A percentile compares a stretch with the other conserved stretches of the same genome.
Evolutionary conservation across 2,797 vertebrate species (phyloP).

Genomic region (Rhinella marina): DNA sequence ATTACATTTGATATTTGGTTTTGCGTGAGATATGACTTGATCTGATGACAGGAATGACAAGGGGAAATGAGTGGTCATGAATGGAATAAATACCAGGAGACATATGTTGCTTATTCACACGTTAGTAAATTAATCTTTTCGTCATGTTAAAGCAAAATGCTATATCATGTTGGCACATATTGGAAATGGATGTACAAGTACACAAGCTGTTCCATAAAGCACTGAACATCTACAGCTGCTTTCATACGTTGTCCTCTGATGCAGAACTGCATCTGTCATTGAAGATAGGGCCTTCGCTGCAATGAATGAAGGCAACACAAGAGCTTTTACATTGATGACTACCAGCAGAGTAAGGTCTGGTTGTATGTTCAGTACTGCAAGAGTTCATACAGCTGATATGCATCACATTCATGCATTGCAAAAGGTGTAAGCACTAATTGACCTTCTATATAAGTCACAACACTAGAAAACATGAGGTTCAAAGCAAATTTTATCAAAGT

Average conservation of each 20-base stretch:
- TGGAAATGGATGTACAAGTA: conserved; percentile 25
- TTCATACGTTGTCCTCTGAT: conserved; percentile 49
- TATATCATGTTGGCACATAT: conserved; percentile 45
- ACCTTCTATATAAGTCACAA: neutral
- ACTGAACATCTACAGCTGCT: conserved; percentile 42
- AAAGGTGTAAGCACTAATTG: neutral
- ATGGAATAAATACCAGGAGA: conserved; percentile 65
- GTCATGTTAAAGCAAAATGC: conserved; percentile 38
- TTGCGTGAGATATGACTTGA: neutral
- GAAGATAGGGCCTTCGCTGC: conserved; percentile 29
- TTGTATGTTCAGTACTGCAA: neutral
- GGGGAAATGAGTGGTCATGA: neutral
- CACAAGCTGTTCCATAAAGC: conserved; percentile 42
- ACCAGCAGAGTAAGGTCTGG: neutral
- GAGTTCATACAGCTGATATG: neutral
- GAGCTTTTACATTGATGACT: neutral
- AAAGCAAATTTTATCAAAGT: neutral
- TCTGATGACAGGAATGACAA: conserved; percentile 1
- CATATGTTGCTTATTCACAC: conserved; percentile 33
- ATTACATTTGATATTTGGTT: neutral
- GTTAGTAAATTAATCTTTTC: conserved; percentile 32
- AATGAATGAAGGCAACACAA: conserved; percentile 23
- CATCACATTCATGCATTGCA: neutral
- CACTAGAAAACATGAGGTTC: neutral
- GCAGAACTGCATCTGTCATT: conserved; percentile 53